Percentiles rank a stretch among this genome's conserved stretches.
Evolutionary conservation across 2,888 invertebrate species (phyloP).

Genomic region (Zhuqinia jingwanae): DNA sequence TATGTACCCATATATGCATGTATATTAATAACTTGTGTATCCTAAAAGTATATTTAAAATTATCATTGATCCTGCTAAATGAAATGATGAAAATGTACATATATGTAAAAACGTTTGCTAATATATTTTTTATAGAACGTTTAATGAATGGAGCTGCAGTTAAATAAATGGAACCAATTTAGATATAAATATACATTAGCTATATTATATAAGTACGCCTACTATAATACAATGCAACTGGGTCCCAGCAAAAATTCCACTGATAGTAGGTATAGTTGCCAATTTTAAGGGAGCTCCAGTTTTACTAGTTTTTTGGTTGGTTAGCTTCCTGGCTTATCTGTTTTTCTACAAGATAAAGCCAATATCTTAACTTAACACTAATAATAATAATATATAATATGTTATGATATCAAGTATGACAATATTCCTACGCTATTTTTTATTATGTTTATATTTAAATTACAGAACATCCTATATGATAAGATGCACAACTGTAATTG

Average conservation of each 20-base stretch:
- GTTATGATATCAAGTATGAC: neutral
- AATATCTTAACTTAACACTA: constrained; percentile 4
- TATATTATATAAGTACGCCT: neutral
- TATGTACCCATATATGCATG: neutral
- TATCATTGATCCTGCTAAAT: neutral
- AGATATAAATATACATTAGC: neutral
- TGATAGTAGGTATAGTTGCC: constrained; percentile 22
- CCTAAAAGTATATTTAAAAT: neutral
- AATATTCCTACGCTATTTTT: no score
- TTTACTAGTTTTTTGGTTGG: constrained; percentile 72
- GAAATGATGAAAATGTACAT: no score
- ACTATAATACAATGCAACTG: constrained; percentile 66
- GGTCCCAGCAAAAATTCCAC: constrained; percentile 58
- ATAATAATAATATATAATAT: constrained; percentile 6
- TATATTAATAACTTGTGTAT: neutral
- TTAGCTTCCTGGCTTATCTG: constrained; percentile 72
- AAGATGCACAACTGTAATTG: neutral
- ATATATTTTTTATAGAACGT: neutral
- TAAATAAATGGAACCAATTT: neutral
- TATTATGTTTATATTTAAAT: no score
- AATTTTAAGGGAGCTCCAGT: constrained; percentile 65
- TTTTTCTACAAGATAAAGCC: constrained; percentile 57
- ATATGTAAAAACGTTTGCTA: neutral
- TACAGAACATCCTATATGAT: neutral
- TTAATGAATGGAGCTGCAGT: neutral